Percentiles rank a stretch among this genome's conserved stretches.
phyloP scores from a whole-genome alignment of 2,888 invertebrate species.

The Apocheima hispidaria region DNA sequence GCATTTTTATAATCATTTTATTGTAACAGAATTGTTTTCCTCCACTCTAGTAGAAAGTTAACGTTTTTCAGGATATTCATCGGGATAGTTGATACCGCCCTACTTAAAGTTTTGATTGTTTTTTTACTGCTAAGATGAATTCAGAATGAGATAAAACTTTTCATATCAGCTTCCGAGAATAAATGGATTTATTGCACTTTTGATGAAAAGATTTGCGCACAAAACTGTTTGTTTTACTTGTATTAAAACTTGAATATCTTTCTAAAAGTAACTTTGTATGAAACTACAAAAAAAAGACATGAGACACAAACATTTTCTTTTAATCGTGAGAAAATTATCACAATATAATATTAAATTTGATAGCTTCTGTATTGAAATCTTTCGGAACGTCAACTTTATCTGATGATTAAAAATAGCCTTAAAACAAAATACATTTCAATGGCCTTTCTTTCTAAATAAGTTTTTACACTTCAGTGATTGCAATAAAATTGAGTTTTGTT shows the following conservation, averaged over 20 bases:
- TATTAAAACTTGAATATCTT: too few species aligned
- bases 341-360: too few species aligned
- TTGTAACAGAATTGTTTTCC: conserved; percentile 31
- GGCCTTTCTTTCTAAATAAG: too few species aligned
- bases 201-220: background rate
- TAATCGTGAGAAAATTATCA: too few species aligned
- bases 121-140: conserved; percentile 22
- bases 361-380: too few species aligned
- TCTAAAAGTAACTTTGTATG: too few species aligned
- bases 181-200: background rate
- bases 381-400: too few species aligned
- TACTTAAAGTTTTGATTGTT: conserved; percentile 31
- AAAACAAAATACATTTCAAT: too few species aligned
- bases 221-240: background rate
- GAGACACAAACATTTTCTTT: too few species aligned
- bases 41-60: conserved; percentile 26
- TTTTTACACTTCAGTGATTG: too few species aligned
- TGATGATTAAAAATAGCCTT: background rate
- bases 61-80: conserved; percentile 15
- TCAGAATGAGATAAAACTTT: conserved; percentile 11
- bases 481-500: too few species aligned
- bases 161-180: conserved; percentile 1
- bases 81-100: conserved; percentile 19
- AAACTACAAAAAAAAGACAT: too few species aligned
- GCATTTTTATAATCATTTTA: conserved; percentile 41